Percentiles rank a stretch among this genome's conserved stretches.
Conservation (phyloP, 53 echinoderm and acorn worm species). For the Patiria pectinifera region DNA sequence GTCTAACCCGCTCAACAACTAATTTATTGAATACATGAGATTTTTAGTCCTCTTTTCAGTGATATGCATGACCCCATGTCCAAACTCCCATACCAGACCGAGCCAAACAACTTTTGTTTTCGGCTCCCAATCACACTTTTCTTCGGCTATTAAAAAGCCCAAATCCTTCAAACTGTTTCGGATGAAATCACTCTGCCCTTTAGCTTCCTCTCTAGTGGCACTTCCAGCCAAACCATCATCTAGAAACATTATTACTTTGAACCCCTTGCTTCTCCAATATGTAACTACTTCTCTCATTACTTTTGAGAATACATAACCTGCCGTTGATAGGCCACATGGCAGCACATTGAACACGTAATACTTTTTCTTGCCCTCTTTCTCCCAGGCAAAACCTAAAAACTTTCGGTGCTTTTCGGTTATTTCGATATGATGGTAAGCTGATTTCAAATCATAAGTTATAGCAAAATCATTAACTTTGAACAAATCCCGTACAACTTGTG, state of each 20-base stretch:
- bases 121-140: slow-evolving; percentile 42
- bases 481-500: slow-evolving; percentile 25
- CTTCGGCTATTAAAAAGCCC: slow-evolving; percentile 50
- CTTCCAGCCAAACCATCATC: slow-evolving; percentile 46
- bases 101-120: slow-evolving; percentile 8
- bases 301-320: slow-evolving; percentile 29
- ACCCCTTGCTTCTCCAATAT: slow-evolving; percentile 34
- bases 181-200: neutral
- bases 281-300: slow-evolving; percentile 37
- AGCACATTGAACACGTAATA: slow-evolving; percentile 62
- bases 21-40: neutral
- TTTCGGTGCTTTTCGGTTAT: slow-evolving; percentile 22
- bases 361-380: neutral
- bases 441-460: slow-evolving; percentile 48
- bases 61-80: slow-evolving; percentile 11
- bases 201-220: neutral
- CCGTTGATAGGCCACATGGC: slow-evolving; percentile 60
- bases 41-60: neutral
- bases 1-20: neutral
- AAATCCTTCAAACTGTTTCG: neutral
- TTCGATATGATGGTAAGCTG: slow-evolving; percentile 53
- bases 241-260: slow-evolving; percentile 51
- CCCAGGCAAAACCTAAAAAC: slow-evolving; percentile 57
- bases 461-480: slow-evolving; percentile 20
- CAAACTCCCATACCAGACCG: slow-evolving; percentile 46